Base-by-base conservation (phyloP, 92 coral and sea anemone species). In the Blastomussa wellsi region DNA sequence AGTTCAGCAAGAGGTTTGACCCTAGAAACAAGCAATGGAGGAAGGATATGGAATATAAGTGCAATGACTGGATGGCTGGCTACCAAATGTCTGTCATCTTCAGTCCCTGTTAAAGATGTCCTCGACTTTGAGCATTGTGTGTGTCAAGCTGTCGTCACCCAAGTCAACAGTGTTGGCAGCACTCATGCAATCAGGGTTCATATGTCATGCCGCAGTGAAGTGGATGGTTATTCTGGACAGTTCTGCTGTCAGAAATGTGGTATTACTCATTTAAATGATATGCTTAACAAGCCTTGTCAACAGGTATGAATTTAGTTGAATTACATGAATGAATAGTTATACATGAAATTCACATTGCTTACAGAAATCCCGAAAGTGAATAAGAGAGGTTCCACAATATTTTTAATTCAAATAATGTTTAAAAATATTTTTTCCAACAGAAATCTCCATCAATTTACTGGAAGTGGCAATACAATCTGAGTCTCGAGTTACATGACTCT, bases 21-120 rank as follows among this genome's bases (percentile, higher is more conserved):
- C 65, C 90, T 95, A 0, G 82, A 81, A 55, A 87, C 87, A 44
- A 72, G 80, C 85, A 82, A 91, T 51, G 92, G 86, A 53, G 98
- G 98, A 32, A 91, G 78, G 52, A 78, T 96, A 35, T 94, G 96
- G 96, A 96, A 96, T 85, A 78, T 91, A 0, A 96, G 98, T 66
- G 67, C 89, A 7, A 81, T 88, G 62, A 82, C 95, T 70, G 98
- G 98, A 26, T 96, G 98, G 98, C 87, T 96, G 65, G 91, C 98
- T 24, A 94, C 98, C 38, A 92, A 88, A 82, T 89, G 81, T 48
- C 89, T 96, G 6, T 84, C 88, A 36, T 57, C 90, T 31, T 79
- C 94, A 22, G 73, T 91, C 26, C 76, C 81, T 44, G 78, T 83
- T 22, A 74, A 67, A 22, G 76, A 79, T 60, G 77, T 82, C 6